These are phyloP conservation scores for Morpho deidamia DNA, from an alignment of 2,888 invertebrate species.

Conservation along the genomic window DNA sequence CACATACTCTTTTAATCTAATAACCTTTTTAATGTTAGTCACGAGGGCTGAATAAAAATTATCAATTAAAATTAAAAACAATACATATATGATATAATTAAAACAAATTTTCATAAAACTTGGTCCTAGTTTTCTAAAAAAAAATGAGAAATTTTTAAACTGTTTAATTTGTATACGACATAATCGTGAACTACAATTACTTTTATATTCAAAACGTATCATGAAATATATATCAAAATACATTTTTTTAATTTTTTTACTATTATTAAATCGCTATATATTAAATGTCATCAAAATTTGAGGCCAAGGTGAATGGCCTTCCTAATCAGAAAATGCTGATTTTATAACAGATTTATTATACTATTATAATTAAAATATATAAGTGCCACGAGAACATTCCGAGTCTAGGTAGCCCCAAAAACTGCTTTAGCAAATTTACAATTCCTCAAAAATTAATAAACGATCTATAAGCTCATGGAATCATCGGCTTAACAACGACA, in stretches of 20 bases:
- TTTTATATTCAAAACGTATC: constrained; percentile 15
- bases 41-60: constrained; percentile 56
- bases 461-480: constrained; percentile 28
- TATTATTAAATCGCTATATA: constrained; percentile 25
- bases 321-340: not conserved
- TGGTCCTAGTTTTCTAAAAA: constrained; percentile 61
- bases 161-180: not conserved
- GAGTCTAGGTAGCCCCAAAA: constrained; percentile 28
- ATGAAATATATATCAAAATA: constrained; percentile 31
- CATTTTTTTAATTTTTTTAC: constrained; percentile 25
- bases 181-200: constrained; percentile 1
- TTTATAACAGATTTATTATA: constrained; percentile 19
- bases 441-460: constrained; percentile 29
- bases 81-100: constrained; percentile 47
- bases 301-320: constrained; percentile 25
- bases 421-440: constrained; percentile 26
- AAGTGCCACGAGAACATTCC: constrained; percentile 29
- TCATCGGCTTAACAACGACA: constrained; percentile 15
- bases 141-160: constrained; percentile 8
- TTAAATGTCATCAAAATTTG: constrained; percentile 36
- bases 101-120: constrained; percentile 59
- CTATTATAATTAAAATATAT: constrained; percentile 26
- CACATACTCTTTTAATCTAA: constrained; percentile 51
- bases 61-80: constrained; percentile 65
- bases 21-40: constrained; percentile 57